phyloP scores from a whole-genome alignment of 2,113 vertebrate species.

The Heterochromis multidens region DNA sequence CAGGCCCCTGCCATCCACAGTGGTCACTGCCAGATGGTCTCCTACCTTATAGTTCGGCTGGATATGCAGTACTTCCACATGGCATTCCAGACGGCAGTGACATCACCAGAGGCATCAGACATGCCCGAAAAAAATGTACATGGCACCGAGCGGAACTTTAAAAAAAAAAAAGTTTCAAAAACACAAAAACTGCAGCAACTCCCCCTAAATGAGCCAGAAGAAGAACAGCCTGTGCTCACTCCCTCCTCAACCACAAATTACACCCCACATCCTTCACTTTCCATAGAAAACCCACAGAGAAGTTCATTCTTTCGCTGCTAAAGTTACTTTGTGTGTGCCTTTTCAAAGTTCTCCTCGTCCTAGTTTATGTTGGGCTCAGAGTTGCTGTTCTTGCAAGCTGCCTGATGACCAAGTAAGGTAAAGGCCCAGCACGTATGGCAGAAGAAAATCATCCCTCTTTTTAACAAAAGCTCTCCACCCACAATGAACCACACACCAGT shows the following conservation, averaged over 20 bases:
- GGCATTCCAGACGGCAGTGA: slow-evolving; percentile 81
- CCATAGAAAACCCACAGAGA: slow-evolving; percentile 59
- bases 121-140: slow-evolving; percentile 46
- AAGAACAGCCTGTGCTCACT: slow-evolving; percentile 59
- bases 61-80: slow-evolving; percentile 98
- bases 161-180: not conserved
- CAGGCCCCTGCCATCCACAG: slow-evolving; percentile 13
- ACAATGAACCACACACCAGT: slow-evolving; percentile 27
- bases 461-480: slow-evolving; percentile 71
- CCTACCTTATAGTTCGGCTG: slow-evolving; percentile 92
- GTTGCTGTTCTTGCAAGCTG: slow-evolving; percentile 51
- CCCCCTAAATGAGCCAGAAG: slow-evolving; percentile 43
- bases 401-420: slow-evolving; percentile 77
- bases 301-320: slow-evolving; percentile 54
- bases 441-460: slow-evolving; percentile 56
- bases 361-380: slow-evolving; percentile 48
- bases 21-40: slow-evolving; percentile 16
- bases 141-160: slow-evolving; percentile 34
- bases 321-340: slow-evolving; percentile 56
- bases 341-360: slow-evolving; percentile 34
- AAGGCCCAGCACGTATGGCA: slow-evolving; percentile 57
- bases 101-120: slow-evolving; percentile 74
- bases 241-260: slow-evolving; percentile 69
- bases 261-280: slow-evolving; percentile 68
- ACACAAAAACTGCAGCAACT: slow-evolving; percentile 30